phyloP scores from a whole-genome alignment of 1,140 invertebrate species.

The Bradynema listronoti region DNA sequence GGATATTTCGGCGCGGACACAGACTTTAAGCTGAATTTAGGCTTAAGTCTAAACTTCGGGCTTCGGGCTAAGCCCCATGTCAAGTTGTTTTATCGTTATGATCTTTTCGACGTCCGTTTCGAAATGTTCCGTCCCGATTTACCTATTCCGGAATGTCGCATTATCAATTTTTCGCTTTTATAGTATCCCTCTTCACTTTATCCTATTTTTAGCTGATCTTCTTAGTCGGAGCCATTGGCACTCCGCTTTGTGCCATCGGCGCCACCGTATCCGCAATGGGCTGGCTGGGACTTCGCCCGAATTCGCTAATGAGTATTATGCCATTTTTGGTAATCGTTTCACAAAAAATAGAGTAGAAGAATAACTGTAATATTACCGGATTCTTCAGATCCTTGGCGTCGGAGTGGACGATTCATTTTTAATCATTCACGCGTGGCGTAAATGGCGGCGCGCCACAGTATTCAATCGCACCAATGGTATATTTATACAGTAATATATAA shows the following conservation, averaged over 20 bases:
- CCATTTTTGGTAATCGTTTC: slow-evolving; percentile 8
- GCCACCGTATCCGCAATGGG: slow-evolving; percentile 32
- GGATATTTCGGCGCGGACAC: too few species aligned
- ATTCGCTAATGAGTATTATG: slow-evolving; percentile 30
- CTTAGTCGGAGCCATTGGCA: background rate
- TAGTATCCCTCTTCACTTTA: background rate
- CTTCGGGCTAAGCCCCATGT: too few species aligned
- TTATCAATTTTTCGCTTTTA: background rate
- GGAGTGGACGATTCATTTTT: slow-evolving; percentile 43
- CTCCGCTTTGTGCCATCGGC: slow-evolving; percentile 20
- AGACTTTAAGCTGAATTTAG: too few species aligned
- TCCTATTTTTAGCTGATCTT: background rate
- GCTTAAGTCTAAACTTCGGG: too few species aligned
- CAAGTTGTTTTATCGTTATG: too few species aligned
- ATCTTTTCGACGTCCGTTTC: too few species aligned
- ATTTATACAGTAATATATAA: too few species aligned
- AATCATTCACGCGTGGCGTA: slow-evolving; percentile 33
- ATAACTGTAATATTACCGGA: background rate
- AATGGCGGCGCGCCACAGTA: slow-evolving; percentile 17
- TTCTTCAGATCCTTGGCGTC: slow-evolving; percentile 30
- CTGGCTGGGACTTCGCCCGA: slow-evolving; percentile 35
- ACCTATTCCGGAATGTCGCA: background rate
- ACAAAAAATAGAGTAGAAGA: too few species aligned
- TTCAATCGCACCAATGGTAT: background rate
- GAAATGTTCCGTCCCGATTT: too few species aligned